phyloP scores from a whole-genome alignment of 2,888 invertebrate genomes.

The Acrobasis repandana region DNA sequence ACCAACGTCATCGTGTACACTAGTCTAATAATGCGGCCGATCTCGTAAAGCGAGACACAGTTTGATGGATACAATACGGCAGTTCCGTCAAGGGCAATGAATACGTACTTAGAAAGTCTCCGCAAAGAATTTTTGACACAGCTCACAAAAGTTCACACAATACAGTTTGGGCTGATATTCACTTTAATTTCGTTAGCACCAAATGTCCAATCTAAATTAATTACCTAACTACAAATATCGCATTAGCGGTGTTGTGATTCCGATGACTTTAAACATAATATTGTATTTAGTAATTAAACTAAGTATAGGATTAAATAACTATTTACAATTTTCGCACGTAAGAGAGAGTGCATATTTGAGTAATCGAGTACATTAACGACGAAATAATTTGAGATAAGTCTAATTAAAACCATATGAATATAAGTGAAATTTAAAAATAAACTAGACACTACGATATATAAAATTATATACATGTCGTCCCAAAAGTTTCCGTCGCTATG shows the following conservation, averaged over 20 bases:
- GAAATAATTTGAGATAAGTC: constrained; percentile 1
- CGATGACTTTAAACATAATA: constrained; percentile 35
- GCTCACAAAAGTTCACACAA: constrained; percentile 28
- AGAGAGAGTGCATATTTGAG: constrained; percentile 17
- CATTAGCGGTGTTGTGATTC: constrained; percentile 38
- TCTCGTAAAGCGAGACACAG: too few species aligned
- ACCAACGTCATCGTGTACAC: too few species aligned
- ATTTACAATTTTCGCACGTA: constrained; percentile 30
- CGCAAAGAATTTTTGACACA: constrained; percentile 20
- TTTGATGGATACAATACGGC: too few species aligned
- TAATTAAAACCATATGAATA: constrained; percentile 2
- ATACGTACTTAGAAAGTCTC: not conserved
- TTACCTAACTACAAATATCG: constrained; percentile 56
- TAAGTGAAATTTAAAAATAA: not conserved
- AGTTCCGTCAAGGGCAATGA: too few species aligned
- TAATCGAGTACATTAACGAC: constrained; percentile 1
- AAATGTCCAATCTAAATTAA: constrained; percentile 67
- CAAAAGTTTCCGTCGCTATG: not conserved
- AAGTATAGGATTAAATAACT: constrained; percentile 23
- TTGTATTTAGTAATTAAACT: constrained; percentile 23
- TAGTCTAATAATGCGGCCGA: too few species aligned
- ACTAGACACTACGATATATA: not conserved
- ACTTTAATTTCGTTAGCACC: constrained; percentile 69
- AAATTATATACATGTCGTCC: constrained; percentile 4
- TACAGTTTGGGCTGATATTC: constrained; percentile 61